Evolutionary conservation across 2,113 vertebrate species (phyloP).

Genomic region (Pterocles burchelli): DNA sequence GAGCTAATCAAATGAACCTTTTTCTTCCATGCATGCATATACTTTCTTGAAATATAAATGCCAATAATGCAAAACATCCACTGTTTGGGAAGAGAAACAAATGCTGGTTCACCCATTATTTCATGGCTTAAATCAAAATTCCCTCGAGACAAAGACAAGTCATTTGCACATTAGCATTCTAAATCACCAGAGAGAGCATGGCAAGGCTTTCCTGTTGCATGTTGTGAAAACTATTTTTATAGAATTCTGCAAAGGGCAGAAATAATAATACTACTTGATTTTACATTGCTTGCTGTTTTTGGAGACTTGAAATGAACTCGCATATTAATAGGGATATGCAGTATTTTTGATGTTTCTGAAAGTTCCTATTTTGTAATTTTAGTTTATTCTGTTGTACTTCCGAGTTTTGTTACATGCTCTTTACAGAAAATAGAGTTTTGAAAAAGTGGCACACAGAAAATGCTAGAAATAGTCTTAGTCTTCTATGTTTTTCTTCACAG

Average conservation of each 20-base stretch:
- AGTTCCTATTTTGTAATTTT: slow-evolving; percentile 13
- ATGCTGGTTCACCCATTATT: background rate
- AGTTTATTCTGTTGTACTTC: background rate
- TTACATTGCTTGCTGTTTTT: slow-evolving; percentile 7
- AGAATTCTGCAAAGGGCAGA: slow-evolving; percentile 22
- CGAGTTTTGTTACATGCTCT: background rate
- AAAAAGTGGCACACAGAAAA: background rate
- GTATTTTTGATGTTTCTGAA: slow-evolving; percentile 11
- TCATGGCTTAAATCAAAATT: background rate
- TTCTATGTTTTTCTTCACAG: background rate
- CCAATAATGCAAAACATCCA: background rate
- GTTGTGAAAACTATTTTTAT: slow-evolving; percentile 27
- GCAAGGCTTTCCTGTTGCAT: background rate
- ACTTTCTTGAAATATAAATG: background rate
- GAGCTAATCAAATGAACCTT: background rate
- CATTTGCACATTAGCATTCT: background rate
- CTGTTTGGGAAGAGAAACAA: background rate
- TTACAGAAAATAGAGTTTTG: background rate
- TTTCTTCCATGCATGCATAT: background rate
- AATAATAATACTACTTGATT: slow-evolving; percentile 23
- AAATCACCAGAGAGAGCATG: background rate
- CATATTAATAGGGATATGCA: background rate
- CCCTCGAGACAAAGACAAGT: background rate
- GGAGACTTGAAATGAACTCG: slow-evolving; percentile 11
- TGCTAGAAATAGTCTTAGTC: background rate